Evolutionary conservation across 2,797 vertebrate species (phyloP).

Genomic region (Carapus acus): DNA sequence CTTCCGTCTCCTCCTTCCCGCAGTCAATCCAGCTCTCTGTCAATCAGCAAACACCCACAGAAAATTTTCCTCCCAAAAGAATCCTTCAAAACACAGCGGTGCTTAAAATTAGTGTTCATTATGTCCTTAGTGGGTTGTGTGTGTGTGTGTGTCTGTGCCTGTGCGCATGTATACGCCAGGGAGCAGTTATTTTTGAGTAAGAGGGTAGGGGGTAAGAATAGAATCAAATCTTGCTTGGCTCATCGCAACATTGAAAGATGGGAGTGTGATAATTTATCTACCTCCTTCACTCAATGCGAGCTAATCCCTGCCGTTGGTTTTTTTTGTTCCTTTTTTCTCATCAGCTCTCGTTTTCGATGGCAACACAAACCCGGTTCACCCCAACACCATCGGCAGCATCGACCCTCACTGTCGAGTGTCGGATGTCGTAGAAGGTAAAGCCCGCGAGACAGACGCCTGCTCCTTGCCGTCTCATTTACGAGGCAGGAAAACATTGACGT

Average conservation of each 20-base stretch:
- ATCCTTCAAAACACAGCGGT: constrained; percentile 1
- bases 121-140: constrained; percentile 1
- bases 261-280: too few relatives aligned
- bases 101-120: background rate
- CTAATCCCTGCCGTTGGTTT: too few relatives aligned
- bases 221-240: too few relatives aligned
- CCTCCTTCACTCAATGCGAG: too few relatives aligned
- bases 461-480: too few relatives aligned
- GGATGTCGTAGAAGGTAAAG: constrained; percentile 85
- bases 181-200: constrained; percentile 1
- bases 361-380: constrained; percentile 86
- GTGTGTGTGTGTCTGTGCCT: too few relatives aligned
- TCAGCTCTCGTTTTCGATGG: constrained; percentile 88
- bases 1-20: too few relatives aligned
- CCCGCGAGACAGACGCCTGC: background rate
- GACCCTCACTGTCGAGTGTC: constrained; percentile 84
- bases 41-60: constrained; percentile 2
- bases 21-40: too few relatives aligned
- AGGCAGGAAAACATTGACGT: background rate
- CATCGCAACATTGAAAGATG: too few relatives aligned
- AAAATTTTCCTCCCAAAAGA: background rate
- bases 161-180: too few relatives aligned
- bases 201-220: too few relatives aligned
- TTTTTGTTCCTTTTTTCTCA: background rate
- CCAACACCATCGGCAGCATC: constrained; percentile 91